A percentile compares a stretch with the other conserved stretches of the same genome.
Conservation (phyloP, 2,113 vertebrate genomes). For the Gadus macrocephalus region DNA sequence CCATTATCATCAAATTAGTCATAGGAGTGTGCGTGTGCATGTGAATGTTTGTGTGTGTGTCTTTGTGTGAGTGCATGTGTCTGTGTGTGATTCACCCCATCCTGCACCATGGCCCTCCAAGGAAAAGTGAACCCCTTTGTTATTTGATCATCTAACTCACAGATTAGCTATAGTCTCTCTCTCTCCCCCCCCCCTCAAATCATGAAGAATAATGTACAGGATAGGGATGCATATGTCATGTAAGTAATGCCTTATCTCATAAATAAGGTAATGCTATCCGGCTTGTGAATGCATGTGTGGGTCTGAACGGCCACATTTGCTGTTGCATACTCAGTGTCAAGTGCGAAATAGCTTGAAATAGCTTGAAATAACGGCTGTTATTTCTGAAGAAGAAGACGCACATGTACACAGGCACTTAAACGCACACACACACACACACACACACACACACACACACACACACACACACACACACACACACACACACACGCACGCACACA, state of each 20-base stretch:
- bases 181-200: constrained; percentile 15
- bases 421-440: constrained; percentile 10
- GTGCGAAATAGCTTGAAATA: constrained; percentile 2
- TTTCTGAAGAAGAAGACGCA: constrained; percentile 31
- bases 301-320: not conserved
- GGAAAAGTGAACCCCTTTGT: constrained; percentile 72
- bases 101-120: constrained; percentile 64
- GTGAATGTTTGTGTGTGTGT: not conserved
- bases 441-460: not conserved
- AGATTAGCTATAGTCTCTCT: constrained; percentile 67
- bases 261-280: not conserved
- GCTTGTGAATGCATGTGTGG: not conserved
- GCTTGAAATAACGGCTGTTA: constrained; percentile 32
- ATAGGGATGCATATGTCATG: constrained; percentile 1
- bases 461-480: constrained; percentile 1
- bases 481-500: not conserved
- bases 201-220: not conserved
- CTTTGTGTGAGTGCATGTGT: constrained; percentile 26
- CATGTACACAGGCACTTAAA: constrained; percentile 7
- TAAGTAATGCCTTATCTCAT: not conserved
- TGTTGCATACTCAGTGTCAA: no score
- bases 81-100: constrained; percentile 21
- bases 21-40: not conserved
- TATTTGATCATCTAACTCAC: constrained; percentile 68
- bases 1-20: not conserved